These are phyloP conservation scores for Phyllostomus discolor DNA, from an alignment of 2,113 vertebrate genomes.

Conservation along the genomic window DNA sequence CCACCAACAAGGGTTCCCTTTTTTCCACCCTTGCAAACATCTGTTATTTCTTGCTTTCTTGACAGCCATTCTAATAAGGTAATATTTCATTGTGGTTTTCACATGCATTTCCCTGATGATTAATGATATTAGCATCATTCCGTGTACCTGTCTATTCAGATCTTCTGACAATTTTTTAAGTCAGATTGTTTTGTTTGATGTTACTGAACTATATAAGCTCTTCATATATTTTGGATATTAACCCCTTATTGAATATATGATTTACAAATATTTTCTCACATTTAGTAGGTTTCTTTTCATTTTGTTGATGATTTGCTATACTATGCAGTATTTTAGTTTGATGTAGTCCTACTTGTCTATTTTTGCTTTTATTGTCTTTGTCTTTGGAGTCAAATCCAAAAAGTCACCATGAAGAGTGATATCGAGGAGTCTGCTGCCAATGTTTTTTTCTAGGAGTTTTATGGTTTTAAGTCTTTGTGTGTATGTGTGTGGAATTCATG, in stretches of 20 bases:
- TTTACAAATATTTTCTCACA: too few relatives aligned
- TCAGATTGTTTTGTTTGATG: background rate
- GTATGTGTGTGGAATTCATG: background rate
- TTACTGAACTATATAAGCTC: background rate
- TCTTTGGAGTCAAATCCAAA: too few relatives aligned
- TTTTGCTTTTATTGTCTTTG: too few relatives aligned
- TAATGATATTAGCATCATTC: background rate
- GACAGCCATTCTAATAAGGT: background rate
- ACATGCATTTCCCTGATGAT: background rate
- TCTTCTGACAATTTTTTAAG: background rate
- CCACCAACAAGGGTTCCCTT: background rate
- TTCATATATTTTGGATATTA: background rate
- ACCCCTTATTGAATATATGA: too few relatives aligned
- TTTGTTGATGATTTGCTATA: too few relatives aligned
- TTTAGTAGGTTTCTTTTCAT: too few relatives aligned
- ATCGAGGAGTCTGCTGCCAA: background rate
- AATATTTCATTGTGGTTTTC: background rate
- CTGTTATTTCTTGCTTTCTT: background rate
- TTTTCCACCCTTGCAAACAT: background rate
- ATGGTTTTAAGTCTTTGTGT: background rate
- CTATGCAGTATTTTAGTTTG: too few relatives aligned
- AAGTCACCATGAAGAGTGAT: background rate
- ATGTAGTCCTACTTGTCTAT: too few relatives aligned
- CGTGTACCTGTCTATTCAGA: background rate
- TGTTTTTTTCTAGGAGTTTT: background rate